A percentile compares a stretch with the other conserved stretches of the same genome.
phyloP scores from a whole-genome alignment of 1,140 invertebrate genomes.

The Dinoponera quadriceps region DNA sequence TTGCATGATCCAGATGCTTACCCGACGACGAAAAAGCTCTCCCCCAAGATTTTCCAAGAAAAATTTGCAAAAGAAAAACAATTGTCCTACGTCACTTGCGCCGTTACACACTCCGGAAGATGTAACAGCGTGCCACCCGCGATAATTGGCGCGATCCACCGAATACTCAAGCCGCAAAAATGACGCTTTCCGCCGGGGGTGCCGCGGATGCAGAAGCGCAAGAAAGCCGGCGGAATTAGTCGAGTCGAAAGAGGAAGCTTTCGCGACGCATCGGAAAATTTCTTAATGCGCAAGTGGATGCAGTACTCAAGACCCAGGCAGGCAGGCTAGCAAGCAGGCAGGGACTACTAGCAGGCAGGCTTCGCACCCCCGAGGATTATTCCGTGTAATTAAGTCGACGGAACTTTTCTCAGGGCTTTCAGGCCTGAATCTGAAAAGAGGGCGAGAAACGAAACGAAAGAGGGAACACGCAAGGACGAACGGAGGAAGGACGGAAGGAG shows the following conservation, averaged over 20 bases:
- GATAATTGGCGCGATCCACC: conserved; percentile 12
- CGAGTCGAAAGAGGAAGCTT: conserved; percentile 55
- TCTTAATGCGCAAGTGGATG: conserved; percentile 70
- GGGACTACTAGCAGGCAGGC: conserved; percentile 47
- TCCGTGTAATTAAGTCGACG: conserved; percentile 85
- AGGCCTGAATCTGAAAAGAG: conserved; percentile 59
- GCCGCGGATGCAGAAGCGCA: not conserved
- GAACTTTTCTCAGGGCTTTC: conserved; percentile 81
- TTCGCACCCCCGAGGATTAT: conserved; percentile 81
- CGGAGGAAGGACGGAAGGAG: conserved; percentile 23
- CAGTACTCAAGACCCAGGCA: conserved; percentile 43
- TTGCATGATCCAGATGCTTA: conserved; percentile 48
- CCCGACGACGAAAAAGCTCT: not conserved
- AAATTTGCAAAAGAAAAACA: not conserved
- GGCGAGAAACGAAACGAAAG: conserved; percentile 50
- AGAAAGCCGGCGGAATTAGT: conserved; percentile 20
- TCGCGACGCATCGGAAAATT: conserved; percentile 71
- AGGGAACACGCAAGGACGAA: conserved; percentile 37
- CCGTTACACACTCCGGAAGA: conserved; percentile 1
- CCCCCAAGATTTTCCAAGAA: not conserved
- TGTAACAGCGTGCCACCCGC: not conserved
- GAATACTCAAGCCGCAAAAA: not conserved
- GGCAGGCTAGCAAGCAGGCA: conserved; percentile 9
- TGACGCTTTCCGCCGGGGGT: conserved; percentile 1
- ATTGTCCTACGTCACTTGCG: conserved; percentile 40